Evolutionary conservation across 2,113 vertebrate genomes (phyloP), one percentile per base, ranked within the genome.

Genomic region (Hyla sarda): DNA sequence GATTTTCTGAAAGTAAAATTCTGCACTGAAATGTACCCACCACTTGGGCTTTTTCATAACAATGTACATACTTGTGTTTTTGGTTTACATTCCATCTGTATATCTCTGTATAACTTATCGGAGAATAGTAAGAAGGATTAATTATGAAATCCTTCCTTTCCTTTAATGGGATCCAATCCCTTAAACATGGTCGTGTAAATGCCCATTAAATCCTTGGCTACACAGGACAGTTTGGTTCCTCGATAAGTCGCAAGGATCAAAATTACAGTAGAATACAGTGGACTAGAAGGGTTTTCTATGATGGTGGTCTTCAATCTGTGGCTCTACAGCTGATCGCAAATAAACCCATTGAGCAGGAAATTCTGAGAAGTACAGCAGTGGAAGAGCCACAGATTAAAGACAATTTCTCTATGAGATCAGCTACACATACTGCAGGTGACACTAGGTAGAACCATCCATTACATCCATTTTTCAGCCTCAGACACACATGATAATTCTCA

Each of bases 401-500:
- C 62, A 30, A 17, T 71, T 11, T 0, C 32, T 71, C n/a, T 45
- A 73, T 34, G 67, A 28, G 11, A 21, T 45, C 7, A 25, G 17
- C 72, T 74, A 74, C 41, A 16, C 37, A 74, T 74, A 48, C n/a
- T 74, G 69, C 69, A 72, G 48, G 37, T 47, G 41, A 74, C 72
- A 41, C 72, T 47, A 48, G 9, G 13, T 28, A 48, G 72, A 47
- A 74, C 7, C n/a, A 3, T 11, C n/a, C 41, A 23, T 41, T 21
- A 23, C 67, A 41, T 11, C 9, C 34, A 41, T 28, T 41, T 71
- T 21, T 71, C 19, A 69, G 30, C 5, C 65, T 69, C 65, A 71
- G 19, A 41, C 67, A 71, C 67, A 41, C 67, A 71, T 71, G 67
- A 41, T 71, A 41, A 71, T 21, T 71, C 67, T 41, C 67, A 71